Percentiles rank a stretch among this genome's conserved stretches.
These are phyloP conservation scores for Aplochiton taeniatus DNA, from an alignment of 2,797 vertebrate genomes.

Conservation along the genomic window DNA sequence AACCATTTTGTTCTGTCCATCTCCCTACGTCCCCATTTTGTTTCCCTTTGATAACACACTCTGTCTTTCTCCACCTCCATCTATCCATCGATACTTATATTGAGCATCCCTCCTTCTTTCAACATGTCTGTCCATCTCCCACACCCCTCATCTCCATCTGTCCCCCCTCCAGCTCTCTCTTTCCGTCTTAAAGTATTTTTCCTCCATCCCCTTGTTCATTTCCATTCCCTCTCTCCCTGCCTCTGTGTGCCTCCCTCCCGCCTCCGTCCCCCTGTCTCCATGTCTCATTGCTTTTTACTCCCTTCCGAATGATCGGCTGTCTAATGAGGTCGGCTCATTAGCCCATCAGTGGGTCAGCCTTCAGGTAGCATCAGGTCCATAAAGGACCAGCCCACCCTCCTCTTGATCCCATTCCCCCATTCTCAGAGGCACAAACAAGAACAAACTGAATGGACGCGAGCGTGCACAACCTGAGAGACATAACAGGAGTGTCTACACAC, in stretches of 20 bases:
- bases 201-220: background rate
- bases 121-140: background rate
- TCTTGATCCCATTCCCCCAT: too few species aligned
- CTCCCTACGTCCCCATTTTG: background rate
- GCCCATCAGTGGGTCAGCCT: slow-evolving; percentile 20
- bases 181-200: background rate
- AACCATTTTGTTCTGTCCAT: background rate
- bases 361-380: slow-evolving; percentile 4
- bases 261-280: background rate
- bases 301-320: background rate
- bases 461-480: too few species aligned
- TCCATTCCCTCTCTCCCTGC: background rate
- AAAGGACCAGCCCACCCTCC: too few species aligned
- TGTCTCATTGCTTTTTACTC: background rate
- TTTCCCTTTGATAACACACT: background rate
- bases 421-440: too few species aligned
- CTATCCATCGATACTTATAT: background rate
- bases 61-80: background rate
- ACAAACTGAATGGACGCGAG: too few species aligned
- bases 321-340: slow-evolving; percentile 10
- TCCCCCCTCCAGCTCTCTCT: too few species aligned
- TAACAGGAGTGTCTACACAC: too few species aligned
- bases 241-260: background rate
- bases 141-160: too few species aligned
- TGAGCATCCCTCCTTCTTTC: background rate